These are phyloP conservation scores for Physocephala rufipes DNA, from an alignment of 2,888 invertebrate genomes.

Conservation along the genomic window DNA sequence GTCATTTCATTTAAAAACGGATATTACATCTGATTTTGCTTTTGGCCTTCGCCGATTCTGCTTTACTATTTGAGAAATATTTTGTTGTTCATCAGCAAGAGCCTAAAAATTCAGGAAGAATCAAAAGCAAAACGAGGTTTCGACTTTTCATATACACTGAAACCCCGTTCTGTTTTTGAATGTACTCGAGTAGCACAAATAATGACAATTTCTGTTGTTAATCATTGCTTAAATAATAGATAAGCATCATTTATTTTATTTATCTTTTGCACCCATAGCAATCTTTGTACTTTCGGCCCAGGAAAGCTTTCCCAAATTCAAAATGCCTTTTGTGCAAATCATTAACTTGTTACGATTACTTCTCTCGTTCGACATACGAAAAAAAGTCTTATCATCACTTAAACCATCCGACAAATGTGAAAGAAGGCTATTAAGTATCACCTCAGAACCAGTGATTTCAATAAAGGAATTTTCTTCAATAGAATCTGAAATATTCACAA, in stretches of 20 bases:
- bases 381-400: conserved; percentile 50
- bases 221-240: too few relatives aligned
- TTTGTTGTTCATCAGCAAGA: too few relatives aligned
- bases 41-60: too few relatives aligned
- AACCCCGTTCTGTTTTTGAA: too few relatives aligned
- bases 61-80: too few relatives aligned
- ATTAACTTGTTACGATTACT: conserved; percentile 50
- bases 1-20: too few relatives aligned
- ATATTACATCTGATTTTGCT: too few relatives aligned
- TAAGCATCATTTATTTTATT: conserved; percentile 5
- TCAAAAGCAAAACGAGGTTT: too few relatives aligned
- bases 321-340: conserved; percentile 52
- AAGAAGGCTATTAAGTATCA: conserved; percentile 53
- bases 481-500: conserved; percentile 61
- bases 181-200: neutral
- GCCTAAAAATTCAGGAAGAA: too few relatives aligned
- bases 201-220: neutral
- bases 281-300: conserved; percentile 59
- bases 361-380: conserved; percentile 51
- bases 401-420: conserved; percentile 55
- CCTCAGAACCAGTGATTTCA: conserved; percentile 51
- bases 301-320: conserved; percentile 61
- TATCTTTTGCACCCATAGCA: conserved; percentile 39
- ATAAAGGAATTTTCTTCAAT: conserved; percentile 58
- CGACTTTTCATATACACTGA: too few relatives aligned